Evolutionary conservation across 2,113 vertebrate species (phyloP), one percentile per base, ranked within the genome.

Genomic region (Pelobates fuscus): DNA sequence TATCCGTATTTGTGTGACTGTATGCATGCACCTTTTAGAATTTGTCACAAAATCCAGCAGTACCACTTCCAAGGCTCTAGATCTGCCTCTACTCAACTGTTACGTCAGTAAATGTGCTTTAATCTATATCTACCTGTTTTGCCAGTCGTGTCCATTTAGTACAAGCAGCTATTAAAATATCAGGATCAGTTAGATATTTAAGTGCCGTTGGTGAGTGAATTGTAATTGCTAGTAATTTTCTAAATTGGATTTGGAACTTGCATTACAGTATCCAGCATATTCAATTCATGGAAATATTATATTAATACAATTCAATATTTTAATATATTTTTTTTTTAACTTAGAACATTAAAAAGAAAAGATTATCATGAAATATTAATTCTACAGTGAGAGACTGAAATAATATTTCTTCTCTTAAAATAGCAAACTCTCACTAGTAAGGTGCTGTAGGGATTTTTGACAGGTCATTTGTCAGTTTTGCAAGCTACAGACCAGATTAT

Each of bases 151-250:
- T n/a, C n/a, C n/a, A n/a, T n/a, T n/a, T n/a, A n/a, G n/a, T n/a
- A n/a, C n/a, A n/a, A n/a, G n/a, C n/a, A n/a, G n/a, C n/a, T n/a
- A n/a, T n/a, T n/a, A n/a, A n/a, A n/a, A n/a, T n/a, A n/a, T n/a
- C n/a, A n/a, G n/a, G n/a, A n/a, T n/a, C n/a, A n/a, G n/a, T n/a
- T n/a, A n/a, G n/a, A n/a, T n/a, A n/a, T n/a, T n/a, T n/a, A n/a
- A n/a, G n/a, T n/a, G 20, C 60, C 12, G 18, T 32, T 72, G 60
- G 63, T 63, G 44, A 73, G 24, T 55, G 70, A 43, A 23, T n/a
- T 65, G 32, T 21, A 65, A 30, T 29, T 17, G 46, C 21, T 29
- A 23, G 41, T 37, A 46, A 49, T 49, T n/a, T 62, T 30, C 17
- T 25, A 60, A 64, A 73, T 37, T 73, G 27, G 21, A 44, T 57